Evolutionary conservation across 2,888 invertebrate species (phyloP).

Genomic region (Drosophila demipolita): DNA sequence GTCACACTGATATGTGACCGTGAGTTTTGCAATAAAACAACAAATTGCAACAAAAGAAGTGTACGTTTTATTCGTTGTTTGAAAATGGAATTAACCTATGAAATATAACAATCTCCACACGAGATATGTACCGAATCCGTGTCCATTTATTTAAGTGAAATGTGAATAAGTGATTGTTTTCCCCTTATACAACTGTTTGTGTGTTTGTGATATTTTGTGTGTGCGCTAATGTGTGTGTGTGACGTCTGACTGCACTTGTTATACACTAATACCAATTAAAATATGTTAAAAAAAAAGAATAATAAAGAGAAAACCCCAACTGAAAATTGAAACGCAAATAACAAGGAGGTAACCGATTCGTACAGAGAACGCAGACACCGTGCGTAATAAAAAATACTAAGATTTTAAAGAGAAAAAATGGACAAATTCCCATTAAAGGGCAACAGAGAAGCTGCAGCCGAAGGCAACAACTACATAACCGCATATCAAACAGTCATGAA

Average conservation of each 20-base stretch:
- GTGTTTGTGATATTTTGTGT: neutral
- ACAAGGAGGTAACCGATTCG: conserved; percentile 9
- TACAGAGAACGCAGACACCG: conserved; percentile 4
- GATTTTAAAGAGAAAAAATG: conserved; percentile 85
- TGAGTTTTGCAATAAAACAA: conserved; percentile 61
- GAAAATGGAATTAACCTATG: conserved; percentile 14
- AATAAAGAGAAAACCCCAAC: conserved; percentile 29
- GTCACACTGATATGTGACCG: conserved; percentile 48
- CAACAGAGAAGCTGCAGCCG: conserved; percentile 85
- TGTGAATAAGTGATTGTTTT: conserved; percentile 66
- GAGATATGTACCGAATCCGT: conserved; percentile 2
- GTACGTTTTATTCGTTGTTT: conserved; percentile 36
- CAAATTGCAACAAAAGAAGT: conserved; percentile 32
- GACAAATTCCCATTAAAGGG: conserved; percentile 90
- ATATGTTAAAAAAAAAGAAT: conserved; percentile 39
- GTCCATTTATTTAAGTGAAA: conserved; percentile 52
- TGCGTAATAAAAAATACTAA: conserved; percentile 12
- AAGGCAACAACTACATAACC: conserved; percentile 86
- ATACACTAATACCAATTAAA: conserved; percentile 56
- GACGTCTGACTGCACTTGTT: conserved; percentile 68
- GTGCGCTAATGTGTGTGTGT: conserved; percentile 39
- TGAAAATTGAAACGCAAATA: conserved; percentile 68
- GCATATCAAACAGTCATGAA: conserved; percentile 88
- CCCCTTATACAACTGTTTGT: conserved; percentile 53
- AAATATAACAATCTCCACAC: neutral